Conservation (phyloP, 2,888 invertebrate genomes). For the Acronicta leporina region DNA sequence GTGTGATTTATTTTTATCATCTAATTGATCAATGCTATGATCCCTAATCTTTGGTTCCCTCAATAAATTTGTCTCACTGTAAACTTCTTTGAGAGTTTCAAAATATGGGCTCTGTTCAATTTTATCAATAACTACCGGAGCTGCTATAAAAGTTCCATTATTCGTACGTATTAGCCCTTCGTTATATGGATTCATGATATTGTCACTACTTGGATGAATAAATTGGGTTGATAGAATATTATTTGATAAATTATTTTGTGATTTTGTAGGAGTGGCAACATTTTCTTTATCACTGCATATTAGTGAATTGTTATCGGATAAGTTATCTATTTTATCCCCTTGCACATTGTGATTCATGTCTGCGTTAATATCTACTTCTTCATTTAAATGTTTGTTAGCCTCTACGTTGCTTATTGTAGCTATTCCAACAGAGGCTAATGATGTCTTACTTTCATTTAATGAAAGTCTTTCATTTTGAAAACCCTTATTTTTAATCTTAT, state of each 20-base stretch:
- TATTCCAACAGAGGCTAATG: slow-evolving; percentile 5
- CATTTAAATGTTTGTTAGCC: background rate
- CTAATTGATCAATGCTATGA: background rate
- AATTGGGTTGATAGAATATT: background rate
- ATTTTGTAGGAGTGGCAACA: background rate
- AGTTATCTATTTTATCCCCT: background rate
- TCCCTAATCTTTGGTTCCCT: background rate
- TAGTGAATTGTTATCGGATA: background rate
- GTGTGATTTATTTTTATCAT: background rate
- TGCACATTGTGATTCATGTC: background rate
- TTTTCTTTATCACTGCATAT: background rate
- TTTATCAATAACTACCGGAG: slow-evolving; percentile 13
- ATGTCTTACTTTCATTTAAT: background rate
- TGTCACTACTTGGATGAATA: background rate
- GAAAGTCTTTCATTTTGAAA: background rate
- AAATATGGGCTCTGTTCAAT: background rate
- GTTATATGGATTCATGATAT: background rate
- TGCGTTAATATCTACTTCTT: background rate
- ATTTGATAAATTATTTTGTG: background rate
- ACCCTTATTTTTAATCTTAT: background rate
- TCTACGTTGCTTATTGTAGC: background rate
- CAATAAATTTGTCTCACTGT: slow-evolving; percentile 7
- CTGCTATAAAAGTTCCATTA: background rate
- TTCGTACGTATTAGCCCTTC: background rate
- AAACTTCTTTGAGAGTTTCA: background rate